A percentile compares a stretch with the other conserved stretches of the same genome.
These are phyloP conservation scores for Dioctria rufipes DNA, from an alignment of 2,888 invertebrate species.

Conservation along the genomic window DNA sequence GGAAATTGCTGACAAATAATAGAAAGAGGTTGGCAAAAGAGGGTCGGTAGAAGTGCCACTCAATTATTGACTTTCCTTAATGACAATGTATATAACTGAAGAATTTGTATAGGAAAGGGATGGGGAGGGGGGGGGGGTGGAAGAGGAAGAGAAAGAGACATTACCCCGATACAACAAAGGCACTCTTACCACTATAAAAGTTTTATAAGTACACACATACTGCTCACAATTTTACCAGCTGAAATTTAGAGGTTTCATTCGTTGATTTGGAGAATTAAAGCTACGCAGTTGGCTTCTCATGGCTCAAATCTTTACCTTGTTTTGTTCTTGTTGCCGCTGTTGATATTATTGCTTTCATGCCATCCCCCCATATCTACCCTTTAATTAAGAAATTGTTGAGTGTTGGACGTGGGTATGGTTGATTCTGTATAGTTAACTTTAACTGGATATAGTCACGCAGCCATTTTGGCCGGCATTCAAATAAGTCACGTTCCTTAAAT, in stretches of 20 bases:
- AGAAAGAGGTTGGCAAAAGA: neutral
- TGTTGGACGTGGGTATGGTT: conserved; percentile 27
- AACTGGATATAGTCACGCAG: conserved; percentile 44
- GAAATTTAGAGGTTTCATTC: conserved; percentile 19
- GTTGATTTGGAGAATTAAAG: conserved; percentile 16
- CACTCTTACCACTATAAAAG: neutral
- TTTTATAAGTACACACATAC: neutral
- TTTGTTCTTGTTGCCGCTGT: neutral
- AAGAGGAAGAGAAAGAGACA: neutral
- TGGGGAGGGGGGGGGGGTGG: too few species aligned
- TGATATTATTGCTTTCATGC: neutral
- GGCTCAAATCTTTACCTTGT: neutral
- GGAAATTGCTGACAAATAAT: conserved; percentile 45
- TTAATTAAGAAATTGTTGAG: conserved; percentile 50
- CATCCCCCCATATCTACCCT: conserved; percentile 19
- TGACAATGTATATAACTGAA: conserved; percentile 11
- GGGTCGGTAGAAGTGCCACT: neutral
- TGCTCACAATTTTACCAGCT: conserved; percentile 33
- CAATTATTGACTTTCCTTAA: conserved; percentile 42
- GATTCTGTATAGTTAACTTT: conserved; percentile 42
- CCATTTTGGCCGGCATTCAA: conserved; percentile 17
- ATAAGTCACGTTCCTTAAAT: conserved; percentile 25
- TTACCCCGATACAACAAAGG: conserved; percentile 19
- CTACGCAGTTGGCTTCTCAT: neutral
- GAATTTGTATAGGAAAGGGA: too few species aligned